Percentiles rank a stretch among this genome's conserved stretches.
These are phyloP conservation scores for Bos taurus DNA, from an alignment of 2,113 vertebrate genomes.

Conservation along the genomic window ARS-UCD2.0 NC_037340.1:3619501-3620000, in stretches of 20 bases:
- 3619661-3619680: neutral
- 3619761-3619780: neutral
- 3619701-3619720: neutral
- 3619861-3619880: neutral
- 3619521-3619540: neutral
- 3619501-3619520: neutral
- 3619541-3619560: neutral
- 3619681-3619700: neutral
- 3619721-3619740: neutral
- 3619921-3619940: neutral
- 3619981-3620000: neutral
- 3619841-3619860: neutral
- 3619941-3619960: neutral
- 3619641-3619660: neutral
- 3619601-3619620: neutral
- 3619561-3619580: neutral
- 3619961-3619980: neutral
- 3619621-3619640: neutral
- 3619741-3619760: neutral
- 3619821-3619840: neutral
- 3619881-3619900: neutral
- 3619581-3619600: neutral
- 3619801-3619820: fast-evolving
- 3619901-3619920: neutral
- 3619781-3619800: neutral